A percentile compares a stretch with the other conserved stretches of the same genome.
These are phyloP conservation scores for Lasioglossum lativentre DNA, from an alignment of 2,888 invertebrate genomes.

Conservation along the genomic window DNA sequence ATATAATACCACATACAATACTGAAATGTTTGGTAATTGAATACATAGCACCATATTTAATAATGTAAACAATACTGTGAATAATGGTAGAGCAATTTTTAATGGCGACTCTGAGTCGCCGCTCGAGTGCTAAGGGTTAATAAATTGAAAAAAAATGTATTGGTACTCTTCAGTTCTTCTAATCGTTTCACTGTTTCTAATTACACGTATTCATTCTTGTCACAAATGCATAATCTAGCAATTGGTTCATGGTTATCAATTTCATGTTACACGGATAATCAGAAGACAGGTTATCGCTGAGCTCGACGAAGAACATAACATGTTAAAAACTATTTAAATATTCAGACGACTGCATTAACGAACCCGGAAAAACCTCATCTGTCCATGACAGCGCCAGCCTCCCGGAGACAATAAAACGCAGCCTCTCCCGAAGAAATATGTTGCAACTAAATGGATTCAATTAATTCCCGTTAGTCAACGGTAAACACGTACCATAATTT, in stretches of 20 bases:
- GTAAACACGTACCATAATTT: background rate
- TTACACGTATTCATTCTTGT: too few relatives aligned
- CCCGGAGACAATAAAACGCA: background rate
- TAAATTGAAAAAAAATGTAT: too few relatives aligned
- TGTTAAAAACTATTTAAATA: background rate
- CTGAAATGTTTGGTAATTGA: too few relatives aligned
- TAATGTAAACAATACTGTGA: too few relatives aligned
- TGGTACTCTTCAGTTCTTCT: too few relatives aligned
- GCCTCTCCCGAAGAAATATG: background rate
- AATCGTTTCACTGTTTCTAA: too few relatives aligned
- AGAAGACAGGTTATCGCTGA: background rate
- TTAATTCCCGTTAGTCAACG: background rate
- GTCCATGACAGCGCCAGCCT: background rate
- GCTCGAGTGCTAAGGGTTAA: too few relatives aligned
- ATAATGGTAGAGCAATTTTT: too few relatives aligned
- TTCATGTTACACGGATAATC: background rate
- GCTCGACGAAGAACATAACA: background rate
- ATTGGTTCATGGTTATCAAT: background rate
- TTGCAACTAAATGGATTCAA: background rate
- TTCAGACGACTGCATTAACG: background rate
- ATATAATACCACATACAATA: too few relatives aligned
- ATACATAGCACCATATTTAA: too few relatives aligned
- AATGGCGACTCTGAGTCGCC: too few relatives aligned
- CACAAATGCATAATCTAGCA: too few relatives aligned
- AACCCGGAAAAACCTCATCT: background rate